Evolutionary conservation across 2,113 vertebrate species (phyloP).

Genomic region (Coptodon bakossiorum): DNA sequence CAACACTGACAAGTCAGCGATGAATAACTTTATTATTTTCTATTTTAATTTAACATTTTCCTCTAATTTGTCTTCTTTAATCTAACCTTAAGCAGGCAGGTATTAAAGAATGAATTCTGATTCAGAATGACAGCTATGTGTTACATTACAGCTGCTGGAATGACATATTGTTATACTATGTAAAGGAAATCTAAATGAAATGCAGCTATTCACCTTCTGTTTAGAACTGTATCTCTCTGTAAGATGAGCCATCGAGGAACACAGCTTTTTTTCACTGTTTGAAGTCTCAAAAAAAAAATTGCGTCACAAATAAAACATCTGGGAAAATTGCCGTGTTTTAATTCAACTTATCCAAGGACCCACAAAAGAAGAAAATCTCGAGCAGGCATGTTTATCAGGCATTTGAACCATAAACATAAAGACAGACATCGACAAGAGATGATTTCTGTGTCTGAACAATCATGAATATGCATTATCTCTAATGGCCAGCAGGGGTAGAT

Average conservation of each 20-base stretch:
- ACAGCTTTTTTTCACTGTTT: neutral
- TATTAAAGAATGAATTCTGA: slow-evolving; percentile 24
- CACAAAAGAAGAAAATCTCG: neutral
- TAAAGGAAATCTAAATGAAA: neutral
- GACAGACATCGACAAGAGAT: neutral
- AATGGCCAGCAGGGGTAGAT: neutral
- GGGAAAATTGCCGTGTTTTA: fast-evolving
- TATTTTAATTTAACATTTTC: slow-evolving; percentile 56
- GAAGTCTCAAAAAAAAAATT: neutral
- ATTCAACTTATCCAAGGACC: fast-evolving
- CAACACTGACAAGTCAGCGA: slow-evolving; percentile 54
- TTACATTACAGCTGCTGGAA: neutral
- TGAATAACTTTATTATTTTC: slow-evolving; percentile 61
- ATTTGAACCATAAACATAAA: neutral
- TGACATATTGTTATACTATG: neutral
- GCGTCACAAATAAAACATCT: fast-evolving
- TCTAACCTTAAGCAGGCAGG: slow-evolving; percentile 33
- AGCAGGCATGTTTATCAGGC: neutral
- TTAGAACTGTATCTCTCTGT: neutral
- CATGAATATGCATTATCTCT: neutral
- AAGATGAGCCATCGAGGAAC: neutral
- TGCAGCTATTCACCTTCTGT: neutral
- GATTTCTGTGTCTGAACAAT: neutral
- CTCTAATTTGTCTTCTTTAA: slow-evolving; percentile 62
- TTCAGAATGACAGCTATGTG: slow-evolving; percentile 25